These are phyloP conservation scores for Melanerpes aurifrons DNA, from an alignment of 2,113 vertebrate genomes.

Conservation along the genomic window DNA sequence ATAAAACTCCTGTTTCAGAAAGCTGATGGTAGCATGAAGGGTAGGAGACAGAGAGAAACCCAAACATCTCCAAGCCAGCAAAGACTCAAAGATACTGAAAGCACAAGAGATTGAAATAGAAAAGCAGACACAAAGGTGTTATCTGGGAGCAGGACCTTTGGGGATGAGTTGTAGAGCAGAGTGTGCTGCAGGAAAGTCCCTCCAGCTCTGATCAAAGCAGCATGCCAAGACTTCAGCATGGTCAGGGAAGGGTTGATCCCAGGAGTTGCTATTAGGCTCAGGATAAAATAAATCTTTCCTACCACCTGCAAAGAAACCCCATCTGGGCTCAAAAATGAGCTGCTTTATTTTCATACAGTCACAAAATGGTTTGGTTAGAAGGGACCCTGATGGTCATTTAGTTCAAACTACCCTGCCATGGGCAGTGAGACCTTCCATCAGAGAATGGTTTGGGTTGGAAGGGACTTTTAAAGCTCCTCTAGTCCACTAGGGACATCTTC, in stretches of 20 bases:
- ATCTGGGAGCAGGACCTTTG: not conserved
- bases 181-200: not conserved
- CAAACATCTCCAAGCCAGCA: not conserved
- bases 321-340: not conserved
- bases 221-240: accelerated
- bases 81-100: not conserved
- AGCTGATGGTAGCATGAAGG: not conserved
- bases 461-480: too few species aligned
- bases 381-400: too few species aligned
- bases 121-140: not conserved
- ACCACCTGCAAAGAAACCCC: not conserved
- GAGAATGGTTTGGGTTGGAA: too few species aligned
- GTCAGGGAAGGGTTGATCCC: not conserved
- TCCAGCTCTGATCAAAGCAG: not conserved
- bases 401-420: too few species aligned
- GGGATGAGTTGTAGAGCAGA: not conserved
- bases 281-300: not conserved
- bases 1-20: not conserved
- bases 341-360: not conserved
- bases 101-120: not conserved
- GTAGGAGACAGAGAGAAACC: not conserved
- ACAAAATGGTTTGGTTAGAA: too few species aligned
- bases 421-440: too few species aligned
- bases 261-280: not conserved
- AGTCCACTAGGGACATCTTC: too few species aligned